Evolutionary conservation across 2,888 invertebrate genomes (phyloP), one percentile per base, ranked within the genome.

Genomic region (Sarcophaga carnaria): DNA sequence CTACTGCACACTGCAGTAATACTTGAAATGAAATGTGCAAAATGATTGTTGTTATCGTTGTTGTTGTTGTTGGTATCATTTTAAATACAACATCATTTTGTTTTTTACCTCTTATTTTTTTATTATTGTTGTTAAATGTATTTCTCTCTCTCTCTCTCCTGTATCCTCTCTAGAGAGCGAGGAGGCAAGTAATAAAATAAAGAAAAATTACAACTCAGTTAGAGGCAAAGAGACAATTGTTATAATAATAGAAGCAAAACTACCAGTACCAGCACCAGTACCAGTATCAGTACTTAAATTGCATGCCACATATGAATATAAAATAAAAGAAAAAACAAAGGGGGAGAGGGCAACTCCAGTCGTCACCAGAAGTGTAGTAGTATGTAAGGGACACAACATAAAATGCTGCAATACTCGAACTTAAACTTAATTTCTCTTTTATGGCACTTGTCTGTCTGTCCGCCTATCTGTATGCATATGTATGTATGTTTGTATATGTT

Each of bases 21-120:
- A 81, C 87, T 84, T 82, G 84, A 87, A 87, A 72, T 78, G 64
- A 80, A 84, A 87, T 81, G 54, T 84, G 78, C 84, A 81, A 85
- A 80, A 85, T 85, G 80, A 84, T 79, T 37, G 37, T 10, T 37
- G 54, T 54, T 54, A 6, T 37, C 37, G 37, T 37, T 49, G 17
- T 54, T 54, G 17, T 54, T 54, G 54, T 54, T 54, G 54, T 54
- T 54, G 1, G 2, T 54, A 54, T 37, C 37, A 37, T 37, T 37
- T 6, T 37, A 37, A 37, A 37, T 37, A 37, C 37, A 37, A 37
- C 37, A 37, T 37, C 37, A 83, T 83, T 83, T 83, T 70, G 60
- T 59, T 84, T 25, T 27, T 45, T 59, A 64, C 1, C 54, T 49
- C 22, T 59, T 62, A 17, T 47, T 4, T 67, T 67, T 37, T 47